Evolutionary conservation across 2,797 vertebrate genomes (phyloP), one percentile per base, ranked within the genome.

Genomic region (Eulemur rubriventer): DNA sequence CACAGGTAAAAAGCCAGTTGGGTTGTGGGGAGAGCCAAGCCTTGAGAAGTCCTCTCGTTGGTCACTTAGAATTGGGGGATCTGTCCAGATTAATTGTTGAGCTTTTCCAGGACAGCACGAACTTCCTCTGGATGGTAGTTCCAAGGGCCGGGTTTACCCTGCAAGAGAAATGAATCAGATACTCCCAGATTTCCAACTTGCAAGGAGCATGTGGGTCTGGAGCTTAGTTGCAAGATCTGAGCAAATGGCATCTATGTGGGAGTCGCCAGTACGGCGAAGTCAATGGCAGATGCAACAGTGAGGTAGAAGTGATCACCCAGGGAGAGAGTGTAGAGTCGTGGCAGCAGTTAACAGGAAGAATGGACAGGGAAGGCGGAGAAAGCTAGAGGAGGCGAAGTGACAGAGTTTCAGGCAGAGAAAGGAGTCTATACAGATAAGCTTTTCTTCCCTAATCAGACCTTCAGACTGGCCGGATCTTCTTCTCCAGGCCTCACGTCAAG

Each of bases 61-160:
- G 65, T 82, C 61, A 52, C 63, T n/a, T 55, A 63, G 85, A 78
- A 52, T 50, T 57, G 52, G 41, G 33, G 33, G 6, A 65, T 50
- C 55, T 89, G n/a, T 79, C 70, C 80, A 90, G 70, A 46, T 98
- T 86, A 91, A 96, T 97, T 98, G 98, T 86, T 98, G 97, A 98
- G 93, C 97, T 99, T 99, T 98, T 99, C 98, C 97, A 99, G 98
- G 89, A 99, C 96, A 20, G 97, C 95, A 0, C 98, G 99, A 95
- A 99, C 99, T 98, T 99, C 99, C 84, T 98, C 97, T 35, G 99
- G 99, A 46, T 97, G 91, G 92, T 99, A 99, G 95, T 99, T 99
- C 99, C 98, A 99, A 94, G 99, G 99, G 46, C 99, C 99, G 86
- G 97, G 84, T 83, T 94, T 97, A 41, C 99, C 99, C 99, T 99